phyloP scores from a whole-genome alignment of 2,888 invertebrate genomes.

The Epinotia brunnichana region DNA sequence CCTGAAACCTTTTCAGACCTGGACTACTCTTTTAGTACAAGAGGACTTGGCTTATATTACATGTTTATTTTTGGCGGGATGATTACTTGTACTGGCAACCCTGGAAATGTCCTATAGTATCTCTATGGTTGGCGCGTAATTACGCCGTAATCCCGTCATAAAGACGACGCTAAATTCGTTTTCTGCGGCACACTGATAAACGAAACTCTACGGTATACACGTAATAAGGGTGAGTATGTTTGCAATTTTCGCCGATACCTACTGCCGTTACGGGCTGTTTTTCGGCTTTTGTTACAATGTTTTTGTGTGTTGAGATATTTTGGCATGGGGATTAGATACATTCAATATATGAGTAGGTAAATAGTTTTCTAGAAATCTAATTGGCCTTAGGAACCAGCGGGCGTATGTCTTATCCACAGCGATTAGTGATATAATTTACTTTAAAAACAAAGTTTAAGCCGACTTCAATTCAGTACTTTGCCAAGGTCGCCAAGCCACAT shows the following conservation, averaged over 20 bases:
- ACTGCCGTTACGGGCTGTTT: background rate
- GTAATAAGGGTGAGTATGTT: constrained; percentile 31
- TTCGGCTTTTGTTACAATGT: background rate
- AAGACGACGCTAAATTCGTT: constrained; percentile 55
- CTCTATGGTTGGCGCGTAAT: constrained; percentile 48
- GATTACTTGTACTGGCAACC: constrained; percentile 9
- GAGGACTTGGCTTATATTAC: background rate
- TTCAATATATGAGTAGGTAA: too few species aligned
- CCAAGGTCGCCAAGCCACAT: too few species aligned
- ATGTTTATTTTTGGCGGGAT: background rate
- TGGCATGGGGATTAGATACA: background rate
- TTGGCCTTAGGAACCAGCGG: too few species aligned
- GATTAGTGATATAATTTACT: too few species aligned
- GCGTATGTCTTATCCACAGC: too few species aligned
- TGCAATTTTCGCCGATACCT: constrained; percentile 3
- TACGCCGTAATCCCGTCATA: constrained; percentile 56
- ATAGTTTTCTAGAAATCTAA: too few species aligned
- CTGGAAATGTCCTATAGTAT: constrained; percentile 32
- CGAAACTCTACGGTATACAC: constrained; percentile 44
- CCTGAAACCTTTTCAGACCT: too few species aligned
- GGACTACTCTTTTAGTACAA: too few species aligned
- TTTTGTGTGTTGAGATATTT: background rate
- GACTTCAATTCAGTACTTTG: too few species aligned
- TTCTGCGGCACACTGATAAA: constrained; percentile 54
- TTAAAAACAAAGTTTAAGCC: too few species aligned